Conservation (phyloP, 2,113 vertebrate genomes). For the Pteropus alecto region DNA sequence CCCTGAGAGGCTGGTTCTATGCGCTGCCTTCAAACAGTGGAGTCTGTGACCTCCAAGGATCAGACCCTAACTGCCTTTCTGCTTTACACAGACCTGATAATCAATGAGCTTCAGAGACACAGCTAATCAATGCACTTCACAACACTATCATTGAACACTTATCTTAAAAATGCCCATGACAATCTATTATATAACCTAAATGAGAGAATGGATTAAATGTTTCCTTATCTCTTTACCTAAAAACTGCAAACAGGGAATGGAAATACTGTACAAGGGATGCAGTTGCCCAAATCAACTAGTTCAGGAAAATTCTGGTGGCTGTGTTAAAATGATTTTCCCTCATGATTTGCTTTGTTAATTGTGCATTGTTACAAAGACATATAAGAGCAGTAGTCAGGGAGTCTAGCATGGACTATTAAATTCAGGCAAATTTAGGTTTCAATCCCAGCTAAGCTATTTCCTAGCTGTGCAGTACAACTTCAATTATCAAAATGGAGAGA, state of each 20-base stretch:
- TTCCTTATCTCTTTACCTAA: constrained; percentile 65
- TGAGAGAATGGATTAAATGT: constrained; percentile 64
- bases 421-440: not conserved
- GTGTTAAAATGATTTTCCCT: not conserved
- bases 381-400: too few relatives aligned
- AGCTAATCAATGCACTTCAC: constrained; percentile 56
- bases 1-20: not conserved
- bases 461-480: not conserved
- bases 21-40: not conserved
- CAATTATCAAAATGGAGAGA: not conserved
- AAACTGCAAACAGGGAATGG: constrained; percentile 27
- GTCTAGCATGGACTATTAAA: not conserved
- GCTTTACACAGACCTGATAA: constrained; percentile 42
- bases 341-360: not conserved
- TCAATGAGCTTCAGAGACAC: constrained; percentile 41
- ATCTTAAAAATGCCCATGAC: constrained; percentile 56
- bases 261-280: not conserved
- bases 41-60: not conserved
- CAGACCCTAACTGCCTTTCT: not conserved
- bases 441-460: not conserved
- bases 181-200: constrained; percentile 61
- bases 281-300: not conserved
- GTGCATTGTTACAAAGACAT: not conserved
- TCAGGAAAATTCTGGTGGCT: not conserved
- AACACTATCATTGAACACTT: constrained; percentile 33